These are phyloP conservation scores for Hydraecia micacea DNA, from an alignment of 2,888 invertebrate genomes.

Conservation along the genomic window DNA sequence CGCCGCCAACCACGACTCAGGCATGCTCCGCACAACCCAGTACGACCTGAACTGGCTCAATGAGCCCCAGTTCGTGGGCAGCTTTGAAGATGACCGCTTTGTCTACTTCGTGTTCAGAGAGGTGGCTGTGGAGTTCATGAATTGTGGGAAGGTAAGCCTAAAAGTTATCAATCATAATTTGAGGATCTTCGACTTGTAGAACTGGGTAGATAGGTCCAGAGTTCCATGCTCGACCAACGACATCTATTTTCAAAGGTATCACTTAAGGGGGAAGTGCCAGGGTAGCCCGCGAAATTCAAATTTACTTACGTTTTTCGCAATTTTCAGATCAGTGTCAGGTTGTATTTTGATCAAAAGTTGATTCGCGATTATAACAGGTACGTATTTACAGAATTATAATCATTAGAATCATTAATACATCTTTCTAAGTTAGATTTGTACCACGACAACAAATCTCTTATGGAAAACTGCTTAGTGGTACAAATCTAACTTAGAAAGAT, in stretches of 20 bases:
- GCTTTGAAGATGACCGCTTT: conserved; percentile 96
- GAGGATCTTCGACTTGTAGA: background rate
- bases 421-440: too few relatives aligned
- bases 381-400: too few relatives aligned
- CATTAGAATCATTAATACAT: too few relatives aligned
- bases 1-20: conserved; percentile 80
- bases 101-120: conserved; percentile 98
- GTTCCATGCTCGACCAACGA: background rate
- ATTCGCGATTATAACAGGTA: too few relatives aligned
- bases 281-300: too few relatives aligned
- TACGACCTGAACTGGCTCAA: conserved; percentile 97
- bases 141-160: conserved; percentile 95
- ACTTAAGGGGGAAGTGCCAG: too few relatives aligned
- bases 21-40: conserved; percentile 93
- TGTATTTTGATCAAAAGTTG: too few relatives aligned
- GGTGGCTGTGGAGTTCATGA: conserved; percentile 97
- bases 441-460: too few relatives aligned
- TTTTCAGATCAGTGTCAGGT: too few relatives aligned
- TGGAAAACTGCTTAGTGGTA: too few relatives aligned
- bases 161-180: background rate
- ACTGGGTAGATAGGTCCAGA: background rate
- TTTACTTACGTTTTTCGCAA: too few relatives aligned
- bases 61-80: conserved; percentile 97
- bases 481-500: too few relatives aligned
- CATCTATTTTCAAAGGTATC: background rate